Evolutionary conservation across 2,888 invertebrate genomes (phyloP), one percentile per base, ranked within the genome.

Genomic region (Agrochola circellaris): DNA sequence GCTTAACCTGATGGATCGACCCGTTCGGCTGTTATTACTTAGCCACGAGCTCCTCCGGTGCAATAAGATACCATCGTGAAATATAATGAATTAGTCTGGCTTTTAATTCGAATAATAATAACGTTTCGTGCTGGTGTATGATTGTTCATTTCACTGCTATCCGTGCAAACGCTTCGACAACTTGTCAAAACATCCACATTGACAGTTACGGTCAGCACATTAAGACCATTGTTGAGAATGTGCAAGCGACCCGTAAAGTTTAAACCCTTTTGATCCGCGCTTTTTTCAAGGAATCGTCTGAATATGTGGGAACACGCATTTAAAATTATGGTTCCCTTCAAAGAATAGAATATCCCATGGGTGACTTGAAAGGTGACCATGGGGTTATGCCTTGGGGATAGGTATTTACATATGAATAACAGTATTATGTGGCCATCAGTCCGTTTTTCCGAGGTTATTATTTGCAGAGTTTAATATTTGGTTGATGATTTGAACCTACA

Each of bases 191-290:
- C 56, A 75, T 71, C 60, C 66, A 26, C 38, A 56, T 48, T 48
- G 61, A 69, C 61, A 83, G 65, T 56, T 82, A 70, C 69, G 56
- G 78, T 70, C 75, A 48, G 34, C 73, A 67, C 70, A 89, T 85
- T 81, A 60, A 30, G 54, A 30, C 79, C 73, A 80, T 89, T 84
- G 86, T 88, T 61, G 51, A 71, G 42, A 54, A 76, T 78, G 75
- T 51, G 62, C 76, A 69, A 83, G 77, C 73, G 77, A 88, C 81
- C 88, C 89, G 82, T 82, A 73, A 88, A 86, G 89, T 89, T 81
- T 71, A 58, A 61, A 73, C 54, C 79, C 86, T 88, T 89, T 88
- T 88, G 80, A 89, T 86, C 82, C 62, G 34, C 15, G 30, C 82
- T 71, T 81, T 89, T 86, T 70, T 68, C 9, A 30, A 66, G 73